Base-by-base conservation (phyloP, 1,140 invertebrate species). In the Pseudomyrmex dendroicus region DNA sequence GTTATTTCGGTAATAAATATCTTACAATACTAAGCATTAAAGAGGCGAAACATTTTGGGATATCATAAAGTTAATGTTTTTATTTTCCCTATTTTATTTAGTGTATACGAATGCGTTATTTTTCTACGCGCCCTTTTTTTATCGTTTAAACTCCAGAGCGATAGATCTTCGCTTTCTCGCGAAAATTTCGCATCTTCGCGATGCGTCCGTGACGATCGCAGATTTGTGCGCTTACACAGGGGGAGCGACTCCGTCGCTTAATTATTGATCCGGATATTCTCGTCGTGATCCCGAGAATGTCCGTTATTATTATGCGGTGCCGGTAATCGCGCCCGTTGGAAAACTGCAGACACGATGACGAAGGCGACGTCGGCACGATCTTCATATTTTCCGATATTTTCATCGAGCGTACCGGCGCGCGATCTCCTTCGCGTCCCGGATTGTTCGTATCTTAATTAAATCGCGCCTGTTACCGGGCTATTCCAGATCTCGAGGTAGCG, bases 401-500 rank as follows among this genome's bases (percentile, higher is more conserved):
- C 85, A 86, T 89, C 84, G 84, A 68, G 73, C 66, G 56, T 84
- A 62, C 61, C 73, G 59, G 15, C 35, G 35, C 35, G 35, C 25
- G 44, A 25, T 59, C 25, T 61, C 72, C 76, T 86, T 73, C 73
- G 76, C 68, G 56, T 22, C 50, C 73, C 50, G 85, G 78, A 89
- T 87, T 87, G 82, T 74, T 89, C 83, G 83, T 89, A 87, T 89
- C 85, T 89, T 89, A 89, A 89, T 89, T 89, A 89, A 89, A 89
- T 89, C 88, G 83, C 68, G 83, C 13, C 77, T 80, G 56, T 66
- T 61, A 59, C 13, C 82, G 12, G 10, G 82, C 67, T 46, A 66
- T 72, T 35, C 76, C 63, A 12, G 72, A 74, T 68, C 50, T 44
- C 46, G 59, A 64, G 73, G 57, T 59, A 72, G 63, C 48, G 70